Base-by-base conservation (phyloP, 2,113 vertebrate species). In the Hydropotes inermis region DNA sequence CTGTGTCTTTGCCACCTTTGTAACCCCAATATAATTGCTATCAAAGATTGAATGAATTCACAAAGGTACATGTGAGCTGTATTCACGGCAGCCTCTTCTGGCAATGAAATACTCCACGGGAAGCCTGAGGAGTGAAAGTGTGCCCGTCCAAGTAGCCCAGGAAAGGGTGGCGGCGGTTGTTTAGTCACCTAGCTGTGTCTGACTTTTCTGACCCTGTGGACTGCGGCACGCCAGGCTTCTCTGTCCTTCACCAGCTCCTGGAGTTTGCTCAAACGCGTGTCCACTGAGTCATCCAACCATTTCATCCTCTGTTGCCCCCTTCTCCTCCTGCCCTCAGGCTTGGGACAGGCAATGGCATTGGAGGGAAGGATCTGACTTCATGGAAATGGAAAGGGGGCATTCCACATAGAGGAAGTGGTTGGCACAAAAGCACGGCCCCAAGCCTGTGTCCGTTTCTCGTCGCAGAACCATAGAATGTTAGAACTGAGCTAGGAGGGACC, bases 171-270 rank as follows among this genome's bases (percentile, higher is more conserved):
- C 1, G 1, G 33, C 2, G 4, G 30, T 10, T n/a, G 7, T 39
- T 23, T 6, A 12, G 9, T 39, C 67, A 12, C 10, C 39, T 39
- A 39, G 67, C 6, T 0, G 2, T 3, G 67, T 39, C 19, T 0
- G 2, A 23, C n/a, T 11, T 74, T 23, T 13, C 19, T 74, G 10
- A 39, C 67, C 10, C 67, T 2, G 0, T 23, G 67, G 6, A 13
- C 19, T 23, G n/a, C 67, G 12, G n/a, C 67, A 23, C 1, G 19
- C 67, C 67, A 74, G 1, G 19, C 67, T 21, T 74, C 67, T n/a
- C n/a, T 39, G n/a, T 39, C 67, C 67, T 39, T 39, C 67, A 74
- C n/a, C 19, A 23, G 67, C 67, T 39, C 67, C n/a, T 74, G 67
- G 67, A 39, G 67, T 3, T 39, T 23, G n/a, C n/a, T 13, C 67